Evolutionary conservation across 2,797 vertebrate genomes (phyloP).

Genomic region (Microctenopoma lineatum): DNA sequence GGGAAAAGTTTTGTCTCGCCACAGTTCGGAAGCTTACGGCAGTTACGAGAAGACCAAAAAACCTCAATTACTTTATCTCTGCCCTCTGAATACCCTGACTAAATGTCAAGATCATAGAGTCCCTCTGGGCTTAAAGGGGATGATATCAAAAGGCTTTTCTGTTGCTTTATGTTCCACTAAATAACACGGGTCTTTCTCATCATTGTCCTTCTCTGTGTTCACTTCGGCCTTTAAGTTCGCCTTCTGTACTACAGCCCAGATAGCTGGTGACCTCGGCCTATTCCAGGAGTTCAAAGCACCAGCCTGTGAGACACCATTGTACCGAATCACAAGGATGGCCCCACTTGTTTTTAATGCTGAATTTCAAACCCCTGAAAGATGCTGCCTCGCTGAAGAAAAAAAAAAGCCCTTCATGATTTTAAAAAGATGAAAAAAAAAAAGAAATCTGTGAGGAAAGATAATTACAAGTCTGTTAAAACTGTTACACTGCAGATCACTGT

Average conservation of each 20-base stretch:
- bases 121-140: slow-evolving; percentile 82
- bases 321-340: slow-evolving; percentile 61
- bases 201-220: slow-evolving; percentile 76
- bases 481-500: slow-evolving; percentile 3
- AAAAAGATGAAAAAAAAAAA: slow-evolving; percentile 10
- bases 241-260: slow-evolving; percentile 66
- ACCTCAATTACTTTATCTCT: slow-evolving; percentile 83
- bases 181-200: slow-evolving; percentile 82
- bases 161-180: slow-evolving; percentile 83
- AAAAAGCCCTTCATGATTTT: slow-evolving; percentile 21
- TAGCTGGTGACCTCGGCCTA: slow-evolving; percentile 77
- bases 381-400: slow-evolving; percentile 17
- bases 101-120: slow-evolving; percentile 89
- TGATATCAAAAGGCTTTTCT: slow-evolving; percentile 83
- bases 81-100: slow-evolving; percentile 79
- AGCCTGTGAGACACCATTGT: slow-evolving; percentile 66
- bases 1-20: slow-evolving; percentile 55
- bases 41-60: slow-evolving; percentile 68
- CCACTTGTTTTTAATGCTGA: slow-evolving; percentile 60
- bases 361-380: slow-evolving; percentile 65
- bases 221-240: slow-evolving; percentile 77
- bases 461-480: slow-evolving; percentile 41
- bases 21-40: slow-evolving; percentile 61
- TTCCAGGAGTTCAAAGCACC: slow-evolving; percentile 77
- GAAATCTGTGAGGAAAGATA: slow-evolving; percentile 20